These are phyloP conservation scores for Pelosia muscerda DNA, from an alignment of 2,888 invertebrate species.

Conservation along the genomic window DNA sequence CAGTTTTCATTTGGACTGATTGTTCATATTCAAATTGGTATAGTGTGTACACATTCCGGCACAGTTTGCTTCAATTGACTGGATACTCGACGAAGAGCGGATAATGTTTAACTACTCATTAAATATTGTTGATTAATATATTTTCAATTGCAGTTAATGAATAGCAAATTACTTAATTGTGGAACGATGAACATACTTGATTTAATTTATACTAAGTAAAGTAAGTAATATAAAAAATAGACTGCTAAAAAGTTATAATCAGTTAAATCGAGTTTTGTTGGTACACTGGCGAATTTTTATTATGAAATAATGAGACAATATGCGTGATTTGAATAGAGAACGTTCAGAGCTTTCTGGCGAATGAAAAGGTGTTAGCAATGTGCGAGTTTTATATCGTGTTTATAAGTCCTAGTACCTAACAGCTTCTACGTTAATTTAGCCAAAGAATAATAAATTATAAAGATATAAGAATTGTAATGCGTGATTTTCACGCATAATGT, in stretches of 20 bases:
- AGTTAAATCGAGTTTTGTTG: too few species aligned
- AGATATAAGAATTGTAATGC: background rate
- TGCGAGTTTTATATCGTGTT: background rate
- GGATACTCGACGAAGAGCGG: constrained; percentile 46
- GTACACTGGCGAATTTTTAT: background rate
- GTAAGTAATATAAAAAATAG: too few species aligned
- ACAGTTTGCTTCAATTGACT: constrained; percentile 51
- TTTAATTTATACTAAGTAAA: too few species aligned
- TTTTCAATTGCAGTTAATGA: background rate
- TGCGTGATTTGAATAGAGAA: background rate
- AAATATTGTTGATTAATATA: constrained; percentile 35
- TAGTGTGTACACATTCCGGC: constrained; percentile 37
- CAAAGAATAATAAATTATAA: background rate
- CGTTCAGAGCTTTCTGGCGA: background rate
- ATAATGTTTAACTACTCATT: constrained; percentile 54
- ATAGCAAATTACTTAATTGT: too few species aligned
- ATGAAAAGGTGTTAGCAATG: background rate
- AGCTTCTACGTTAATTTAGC: too few species aligned
- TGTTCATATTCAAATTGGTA: background rate
- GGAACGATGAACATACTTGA: too few species aligned
- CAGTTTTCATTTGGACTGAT: constrained; percentile 15
- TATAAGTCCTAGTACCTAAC: too few species aligned
- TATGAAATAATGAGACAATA: too few species aligned
- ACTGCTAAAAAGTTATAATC: too few species aligned
- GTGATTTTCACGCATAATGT: constrained; percentile 7